Evolutionary conservation across 2,113 vertebrate species (phyloP).

Genomic region (Prunella fulvescens): DNA sequence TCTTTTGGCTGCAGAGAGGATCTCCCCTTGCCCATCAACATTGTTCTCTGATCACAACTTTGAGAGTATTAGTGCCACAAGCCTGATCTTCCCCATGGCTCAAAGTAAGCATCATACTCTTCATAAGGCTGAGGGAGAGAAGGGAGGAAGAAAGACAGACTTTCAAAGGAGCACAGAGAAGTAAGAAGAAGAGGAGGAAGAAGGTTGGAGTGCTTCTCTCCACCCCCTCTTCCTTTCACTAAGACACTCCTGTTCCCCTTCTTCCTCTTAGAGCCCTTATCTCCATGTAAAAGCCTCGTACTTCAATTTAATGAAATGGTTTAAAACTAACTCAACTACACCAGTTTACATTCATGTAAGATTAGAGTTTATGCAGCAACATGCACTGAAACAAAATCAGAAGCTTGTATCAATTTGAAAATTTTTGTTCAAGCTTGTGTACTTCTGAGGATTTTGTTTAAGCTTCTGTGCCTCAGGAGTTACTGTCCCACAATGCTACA

Average conservation of each 20-base stretch:
- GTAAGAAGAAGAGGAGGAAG: not conserved
- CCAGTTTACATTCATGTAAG: not conserved
- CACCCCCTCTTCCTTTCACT: not conserved
- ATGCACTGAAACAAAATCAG: not conserved
- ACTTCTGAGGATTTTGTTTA: not conserved
- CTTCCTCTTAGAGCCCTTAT: accelerated
- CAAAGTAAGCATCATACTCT: not conserved
- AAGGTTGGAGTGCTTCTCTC: not conserved
- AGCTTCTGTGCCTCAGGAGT: not conserved
- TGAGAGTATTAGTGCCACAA: accelerated
- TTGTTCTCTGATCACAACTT: not conserved
- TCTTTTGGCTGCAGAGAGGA: not conserved
- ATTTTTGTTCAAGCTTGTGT: not conserved
- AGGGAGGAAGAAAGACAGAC: not conserved
- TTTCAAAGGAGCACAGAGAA: not conserved
- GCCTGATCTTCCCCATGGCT: accelerated
- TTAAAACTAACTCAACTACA: not conserved
- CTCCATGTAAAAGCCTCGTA: not conserved
- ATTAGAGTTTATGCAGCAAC: not conserved
- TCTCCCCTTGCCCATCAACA: not conserved
- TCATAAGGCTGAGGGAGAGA: not conserved
- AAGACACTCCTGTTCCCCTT: not conserved
- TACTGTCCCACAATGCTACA: not conserved
- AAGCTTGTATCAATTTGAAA: not conserved
- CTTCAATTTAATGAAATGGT: not conserved